Evolutionary conservation across 2,113 vertebrate species (phyloP), one percentile per base, ranked within the genome.

Genomic region (Ceuthmochares aereus): DNA sequence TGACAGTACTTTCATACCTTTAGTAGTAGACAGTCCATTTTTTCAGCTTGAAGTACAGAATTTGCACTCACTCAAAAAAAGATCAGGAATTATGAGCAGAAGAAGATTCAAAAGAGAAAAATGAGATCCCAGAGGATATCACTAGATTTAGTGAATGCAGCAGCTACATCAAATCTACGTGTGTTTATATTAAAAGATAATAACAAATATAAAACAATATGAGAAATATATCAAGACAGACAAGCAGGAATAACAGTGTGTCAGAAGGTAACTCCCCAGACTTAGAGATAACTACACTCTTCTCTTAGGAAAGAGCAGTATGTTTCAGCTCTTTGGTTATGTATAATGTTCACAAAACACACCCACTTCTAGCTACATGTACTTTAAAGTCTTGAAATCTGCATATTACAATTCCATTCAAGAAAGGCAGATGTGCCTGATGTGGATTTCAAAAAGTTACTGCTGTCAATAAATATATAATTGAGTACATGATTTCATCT

Each of bases 181-280:
- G 52, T 79, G 29, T 36, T 30, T 78, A 37, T 43, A 52, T 58
- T 93, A 87, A 83, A 90, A 90, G 16, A 25, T 54, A 92, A 79
- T 79, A 78, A 69, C 18, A 81, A 89, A 70, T 96, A 77, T 75
- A 89, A 80, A 73, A 23, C 12, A 51, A 30, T 25, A 73, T 58
- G 66, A 83, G 37, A 84, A 93, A 87, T 70, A 80, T 87, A 93
- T 92, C 52, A 87, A 93, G 56, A 83, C 20, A 89, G 55, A 84
- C 45, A 82, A 84, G 36, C 9, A 55, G 14, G 32, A 95, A 42
- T 58, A 66, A 89, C 15, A 26, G 22, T 30, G 11, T 2, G 12
- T 80, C 67, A 83, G 27, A 89, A 84, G 29, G 27, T 32, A 85
- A 86, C 4, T 86, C 29, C 26, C 30, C 45, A 73, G 40, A n/a